Base-by-base conservation (phyloP, 2,888 invertebrate species). In the Hedya salicella region DNA sequence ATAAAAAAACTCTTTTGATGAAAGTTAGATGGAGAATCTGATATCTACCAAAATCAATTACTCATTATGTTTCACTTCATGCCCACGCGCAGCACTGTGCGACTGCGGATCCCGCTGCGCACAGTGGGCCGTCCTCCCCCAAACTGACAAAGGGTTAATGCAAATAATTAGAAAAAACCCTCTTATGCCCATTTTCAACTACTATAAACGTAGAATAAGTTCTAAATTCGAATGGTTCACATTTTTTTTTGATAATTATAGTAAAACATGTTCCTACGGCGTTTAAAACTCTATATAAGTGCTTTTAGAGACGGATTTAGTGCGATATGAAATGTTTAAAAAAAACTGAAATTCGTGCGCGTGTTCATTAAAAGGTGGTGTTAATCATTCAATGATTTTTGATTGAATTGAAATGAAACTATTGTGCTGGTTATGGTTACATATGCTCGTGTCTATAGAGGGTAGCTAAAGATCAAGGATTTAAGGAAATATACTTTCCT, bases 111-210 rank as follows among this genome's bases (percentile, higher is more conserved):
- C 44, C 40, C 49, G 62, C 62, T 53, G 68, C 32, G 68, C 65
- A 44, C 68, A 68, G 68, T 54, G 53, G 49, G 66, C 59, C 54
- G 30, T 40, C 64, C 54, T 39, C 62, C 64, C 60, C 60, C 59
- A n/a, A 39, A 30, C 40, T 61, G 56, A 50, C 68, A 65, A 68
- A 68, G 68, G 64, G 68, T 68, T 61, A 25, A 50, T 32, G 48
- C 56, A 49, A 61, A 67, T 62, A 67, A 67, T 62, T 62, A 65
- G 6, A 46, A 48, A 44, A 49, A 39, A 39, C 9, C 14, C 14
- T 13, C 14, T 14, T n/a, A 11, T 36, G 6, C 25, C 46, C n/a
- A 59, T 36, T 59, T 9, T 32, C 44, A 42, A 14, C 54, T 25
- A 17, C 17, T 54, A n/a, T 3, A 1, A 6, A 21, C 11, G 11